Percentiles rank a stretch among this genome's conserved stretches.
Evolutionary conservation across 2,888 invertebrate species (phyloP).

Genomic region (Cryptocheilus praepositus): DNA sequence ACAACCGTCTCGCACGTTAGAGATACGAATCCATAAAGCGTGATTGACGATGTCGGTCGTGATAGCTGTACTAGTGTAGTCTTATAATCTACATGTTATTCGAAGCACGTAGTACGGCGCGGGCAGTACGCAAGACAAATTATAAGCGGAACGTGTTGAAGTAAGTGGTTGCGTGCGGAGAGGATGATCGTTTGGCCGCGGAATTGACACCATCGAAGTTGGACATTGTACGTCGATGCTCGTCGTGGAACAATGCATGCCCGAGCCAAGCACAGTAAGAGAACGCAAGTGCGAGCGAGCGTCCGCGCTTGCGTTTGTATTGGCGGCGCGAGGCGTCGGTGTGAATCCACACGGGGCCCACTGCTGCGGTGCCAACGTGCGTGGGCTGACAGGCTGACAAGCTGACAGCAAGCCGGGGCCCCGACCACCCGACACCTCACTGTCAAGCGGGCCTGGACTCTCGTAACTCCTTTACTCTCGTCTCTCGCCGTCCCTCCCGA

Average conservation of each 20-base stretch:
- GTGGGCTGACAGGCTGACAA: constrained; percentile 73
- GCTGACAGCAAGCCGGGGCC: constrained; percentile 67
- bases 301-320: constrained; percentile 20
- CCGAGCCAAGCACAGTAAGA: constrained; percentile 3
- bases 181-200: neutral
- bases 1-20: too few relatives aligned
- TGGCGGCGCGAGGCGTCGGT: constrained; percentile 43
- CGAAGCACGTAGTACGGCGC: neutral
- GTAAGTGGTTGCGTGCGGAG: neutral
- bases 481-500: constrained; percentile 28
- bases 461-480: constrained; percentile 61
- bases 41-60: too few relatives aligned
- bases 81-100: too few relatives aligned
- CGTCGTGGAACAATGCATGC: constrained; percentile 44
- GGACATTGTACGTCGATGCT: neutral
- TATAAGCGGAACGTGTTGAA: neutral
- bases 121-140: neutral
- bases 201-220: too few relatives aligned
- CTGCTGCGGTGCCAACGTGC: constrained; percentile 68
- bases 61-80: too few relatives aligned
- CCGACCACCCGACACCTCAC: constrained; percentile 73
- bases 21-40: too few relatives aligned
- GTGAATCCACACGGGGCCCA: constrained; percentile 52
- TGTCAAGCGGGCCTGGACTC: constrained; percentile 66
- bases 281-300: neutral